phyloP scores from a whole-genome alignment of 2,888 invertebrate genomes.

The Dexiosoma caninum region DNA sequence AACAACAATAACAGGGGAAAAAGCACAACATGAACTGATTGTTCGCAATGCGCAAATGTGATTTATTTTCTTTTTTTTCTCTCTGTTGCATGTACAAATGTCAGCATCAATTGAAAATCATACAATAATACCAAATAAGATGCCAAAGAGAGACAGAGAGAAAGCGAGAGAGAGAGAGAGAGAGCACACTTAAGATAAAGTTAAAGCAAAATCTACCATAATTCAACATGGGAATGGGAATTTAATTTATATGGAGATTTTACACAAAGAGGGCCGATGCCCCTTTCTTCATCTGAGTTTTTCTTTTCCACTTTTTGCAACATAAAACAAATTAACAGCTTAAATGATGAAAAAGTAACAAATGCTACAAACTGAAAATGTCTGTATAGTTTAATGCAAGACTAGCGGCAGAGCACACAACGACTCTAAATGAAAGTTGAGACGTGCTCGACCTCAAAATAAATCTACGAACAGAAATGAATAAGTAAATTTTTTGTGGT shows the following conservation, averaged over 20 bases:
- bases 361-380: conserved; percentile 20
- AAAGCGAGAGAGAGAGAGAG: not conserved
- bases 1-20: not conserved
- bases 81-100: conserved; percentile 66
- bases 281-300: conserved; percentile 1
- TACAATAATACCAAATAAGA: conserved; percentile 30
- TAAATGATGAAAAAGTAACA: conserved; percentile 51
- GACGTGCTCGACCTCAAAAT: conserved; percentile 68
- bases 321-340: conserved; percentile 50
- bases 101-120: conserved; percentile 71
- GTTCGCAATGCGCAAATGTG: conserved; percentile 72
- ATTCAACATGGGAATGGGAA: conserved; percentile 25
- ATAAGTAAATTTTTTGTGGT: not conserved
- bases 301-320: conserved; percentile 23
- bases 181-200: not conserved
- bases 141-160: not conserved
- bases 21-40: conserved; percentile 67
- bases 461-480: conserved; percentile 6
- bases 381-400: not conserved
- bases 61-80: conserved; percentile 67
- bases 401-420: not conserved
- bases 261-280: conserved; percentile 24
- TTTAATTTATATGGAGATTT: conserved; percentile 38
- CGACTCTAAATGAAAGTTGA: conserved; percentile 70
- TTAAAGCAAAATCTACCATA: conserved; percentile 14